Percentiles rank a stretch among this genome's conserved stretches.
Evolutionary conservation across 1,140 invertebrate species (phyloP).

Genomic region (Sinonovacula constricta): DNA sequence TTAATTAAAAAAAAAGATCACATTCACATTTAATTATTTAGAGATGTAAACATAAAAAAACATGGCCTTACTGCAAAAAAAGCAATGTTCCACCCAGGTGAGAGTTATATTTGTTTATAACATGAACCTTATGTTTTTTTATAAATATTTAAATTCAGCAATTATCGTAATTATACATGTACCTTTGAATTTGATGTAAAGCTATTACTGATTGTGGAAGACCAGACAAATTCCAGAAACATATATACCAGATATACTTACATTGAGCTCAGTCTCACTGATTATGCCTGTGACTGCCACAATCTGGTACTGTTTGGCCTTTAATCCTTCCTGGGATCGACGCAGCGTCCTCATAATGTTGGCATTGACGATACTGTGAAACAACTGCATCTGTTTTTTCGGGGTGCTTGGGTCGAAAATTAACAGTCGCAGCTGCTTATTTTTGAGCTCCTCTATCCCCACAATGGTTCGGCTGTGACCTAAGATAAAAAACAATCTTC

Average conservation of each 20-base stretch:
- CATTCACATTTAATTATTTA: no score
- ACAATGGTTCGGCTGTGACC: constrained; percentile 94
- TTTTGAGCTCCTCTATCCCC: constrained; percentile 86
- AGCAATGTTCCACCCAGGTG: no score
- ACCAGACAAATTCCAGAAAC: no score
- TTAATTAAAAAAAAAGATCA: no score
- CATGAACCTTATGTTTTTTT: no score
- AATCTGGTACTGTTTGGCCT: constrained; percentile 92
- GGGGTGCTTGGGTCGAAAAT: constrained; percentile 93
- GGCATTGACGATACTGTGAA: constrained; percentile 80
- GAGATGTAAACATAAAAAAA: no score
- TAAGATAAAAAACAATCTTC: constrained; percentile 79
- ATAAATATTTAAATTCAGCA: no score
- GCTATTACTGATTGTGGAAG: no score
- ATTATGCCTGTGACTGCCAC: constrained; percentile 88
- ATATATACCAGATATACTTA: constrained; percentile 28
- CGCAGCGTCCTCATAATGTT: constrained; percentile 86
- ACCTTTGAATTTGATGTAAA: no score
- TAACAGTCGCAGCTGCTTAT: constrained; percentile 86
- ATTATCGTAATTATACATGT: no score
- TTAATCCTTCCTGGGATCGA: constrained; percentile 85
- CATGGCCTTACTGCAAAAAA: no score
- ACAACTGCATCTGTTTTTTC: constrained; percentile 86
- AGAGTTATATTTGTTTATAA: no score
- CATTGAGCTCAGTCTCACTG: constrained; percentile 83